Evolutionary conservation across 2,113 vertebrate genomes (phyloP).

Genomic region (Marmota monax): DNA sequence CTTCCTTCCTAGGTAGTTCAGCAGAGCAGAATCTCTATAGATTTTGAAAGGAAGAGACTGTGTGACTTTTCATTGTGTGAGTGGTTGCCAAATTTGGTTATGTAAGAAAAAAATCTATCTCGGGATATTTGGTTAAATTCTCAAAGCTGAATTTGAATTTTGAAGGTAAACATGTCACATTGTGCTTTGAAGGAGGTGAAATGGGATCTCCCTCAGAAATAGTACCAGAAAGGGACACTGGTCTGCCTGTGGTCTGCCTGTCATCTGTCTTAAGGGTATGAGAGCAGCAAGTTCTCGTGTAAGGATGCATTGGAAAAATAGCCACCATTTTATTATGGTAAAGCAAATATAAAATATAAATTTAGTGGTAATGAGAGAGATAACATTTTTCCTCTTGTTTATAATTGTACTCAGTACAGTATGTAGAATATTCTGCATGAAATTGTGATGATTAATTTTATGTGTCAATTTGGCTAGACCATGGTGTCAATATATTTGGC

Average conservation of each 20-base stretch:
- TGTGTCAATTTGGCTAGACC: neutral
- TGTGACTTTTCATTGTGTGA: neutral
- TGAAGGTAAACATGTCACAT: neutral
- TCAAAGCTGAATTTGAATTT: constrained; percentile 37
- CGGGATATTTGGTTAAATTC: constrained; percentile 9
- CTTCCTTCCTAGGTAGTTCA: constrained; percentile 19
- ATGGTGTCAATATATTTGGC: neutral
- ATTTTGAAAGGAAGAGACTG: constrained; percentile 6
- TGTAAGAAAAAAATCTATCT: neutral
- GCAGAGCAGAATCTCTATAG: neutral
- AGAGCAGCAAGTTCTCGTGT: neutral
- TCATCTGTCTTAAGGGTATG: neutral
- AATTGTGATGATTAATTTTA: neutral
- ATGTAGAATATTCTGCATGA: neutral
- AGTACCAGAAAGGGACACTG: neutral
- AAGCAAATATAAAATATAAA: neutral
- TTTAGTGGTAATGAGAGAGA: neutral
- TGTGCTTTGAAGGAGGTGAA: neutral
- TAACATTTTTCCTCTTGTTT: neutral
- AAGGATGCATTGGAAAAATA: neutral
- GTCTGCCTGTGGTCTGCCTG: neutral
- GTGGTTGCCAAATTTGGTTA: neutral
- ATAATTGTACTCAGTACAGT: neutral
- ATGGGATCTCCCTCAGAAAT: neutral
- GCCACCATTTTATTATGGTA: neutral